These are phyloP conservation scores for Colinus virginianus DNA, from an alignment of 2,113 vertebrate species.

Conservation along the genomic window DNA sequence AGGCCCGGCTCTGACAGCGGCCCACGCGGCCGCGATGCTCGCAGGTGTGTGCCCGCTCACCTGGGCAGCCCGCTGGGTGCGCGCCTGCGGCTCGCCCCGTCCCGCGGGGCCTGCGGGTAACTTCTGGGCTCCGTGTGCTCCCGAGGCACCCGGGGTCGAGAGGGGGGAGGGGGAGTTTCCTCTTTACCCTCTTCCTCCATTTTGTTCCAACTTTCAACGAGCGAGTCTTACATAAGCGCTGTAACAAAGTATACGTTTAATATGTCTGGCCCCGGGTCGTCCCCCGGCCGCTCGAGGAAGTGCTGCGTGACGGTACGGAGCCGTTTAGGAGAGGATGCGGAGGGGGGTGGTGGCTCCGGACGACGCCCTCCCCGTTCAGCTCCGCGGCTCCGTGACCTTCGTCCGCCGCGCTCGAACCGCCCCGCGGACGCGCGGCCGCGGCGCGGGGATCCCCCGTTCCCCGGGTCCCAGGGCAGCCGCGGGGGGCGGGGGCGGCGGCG, in stretches of 20 bases:
- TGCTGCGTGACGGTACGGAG: not conserved
- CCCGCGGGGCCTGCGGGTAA: not conserved
- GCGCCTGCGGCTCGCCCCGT: too few relatives aligned
- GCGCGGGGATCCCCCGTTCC: too few relatives aligned
- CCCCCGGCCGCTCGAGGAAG: not conserved
- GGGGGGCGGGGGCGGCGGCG: slow-evolving; percentile 76
- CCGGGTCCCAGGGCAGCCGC: not conserved
- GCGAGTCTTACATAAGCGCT: slow-evolving; percentile 13
- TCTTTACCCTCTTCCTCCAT: slow-evolving; percentile 53
- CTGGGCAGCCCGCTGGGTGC: not conserved
- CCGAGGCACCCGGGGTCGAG: not conserved
- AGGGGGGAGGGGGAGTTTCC: not conserved
- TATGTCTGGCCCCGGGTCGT: slow-evolving; percentile 19
- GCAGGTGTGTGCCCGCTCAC: slow-evolving; percentile 28
- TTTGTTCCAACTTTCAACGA: slow-evolving; percentile 67
- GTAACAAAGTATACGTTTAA: slow-evolving; percentile 29
- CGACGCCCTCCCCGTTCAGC: too few relatives aligned
- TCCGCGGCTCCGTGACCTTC: too few relatives aligned
- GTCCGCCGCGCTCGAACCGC: too few relatives aligned
- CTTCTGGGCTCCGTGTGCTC: not conserved
- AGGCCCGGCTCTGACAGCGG: not conserved
- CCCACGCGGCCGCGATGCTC: not conserved
- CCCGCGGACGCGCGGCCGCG: too few relatives aligned
- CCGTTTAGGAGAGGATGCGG: not conserved
- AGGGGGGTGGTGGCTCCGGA: too few relatives aligned